Base-by-base conservation (phyloP, 2,797 vertebrate genomes). In the Anas acuta region DNA sequence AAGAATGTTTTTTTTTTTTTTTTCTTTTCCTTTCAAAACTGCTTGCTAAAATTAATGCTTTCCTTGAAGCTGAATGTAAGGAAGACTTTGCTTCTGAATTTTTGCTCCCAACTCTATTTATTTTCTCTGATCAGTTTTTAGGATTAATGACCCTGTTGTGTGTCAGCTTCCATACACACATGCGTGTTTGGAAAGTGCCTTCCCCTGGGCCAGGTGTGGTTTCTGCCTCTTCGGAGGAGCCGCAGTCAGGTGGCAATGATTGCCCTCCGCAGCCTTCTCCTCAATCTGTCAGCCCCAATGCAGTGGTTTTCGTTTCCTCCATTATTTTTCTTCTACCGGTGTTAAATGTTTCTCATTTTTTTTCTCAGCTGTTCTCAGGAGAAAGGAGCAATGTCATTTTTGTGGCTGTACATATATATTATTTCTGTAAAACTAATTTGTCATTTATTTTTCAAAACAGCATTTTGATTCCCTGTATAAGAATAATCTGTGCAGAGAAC, bases 1-100 rank as follows among this genome's bases (percentile, higher is more conserved):
- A 78, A 84, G 57, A 87, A 57, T 18, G 43, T n/a, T 17, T 87
- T 53, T 17, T 17, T 43, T 43, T 43, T 5, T 6, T 54, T 77
- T 84, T 53, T 6, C 6, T 23, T 53, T 53, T 23, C 32, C 21
- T 67, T 56, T 82, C 45, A 53, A 33, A 90, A 54, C 16, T 3
- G 1, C 43, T 45, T 33, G 77, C 86, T 87, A 35, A 82, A 87
- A 89, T 73, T 19, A 64, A 71, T 66, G 35, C 57, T 90, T 86
- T 82, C 64, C 43, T 73, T 84, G 70, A 17, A 88, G 67, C 90
- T 67, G 71, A 73, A 61, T 6, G 16, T 11, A 73, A 69, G 78
- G 73, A 73, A 49, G 13, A 8, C 10, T 80, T 32, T 6, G 7
- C 90, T 95, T 95, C 45, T 78, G 85, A 91, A 94, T 80, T 87